phyloP scores from a whole-genome alignment of 2,797 vertebrate genomes.

The Anguilla pacifica region DNA sequence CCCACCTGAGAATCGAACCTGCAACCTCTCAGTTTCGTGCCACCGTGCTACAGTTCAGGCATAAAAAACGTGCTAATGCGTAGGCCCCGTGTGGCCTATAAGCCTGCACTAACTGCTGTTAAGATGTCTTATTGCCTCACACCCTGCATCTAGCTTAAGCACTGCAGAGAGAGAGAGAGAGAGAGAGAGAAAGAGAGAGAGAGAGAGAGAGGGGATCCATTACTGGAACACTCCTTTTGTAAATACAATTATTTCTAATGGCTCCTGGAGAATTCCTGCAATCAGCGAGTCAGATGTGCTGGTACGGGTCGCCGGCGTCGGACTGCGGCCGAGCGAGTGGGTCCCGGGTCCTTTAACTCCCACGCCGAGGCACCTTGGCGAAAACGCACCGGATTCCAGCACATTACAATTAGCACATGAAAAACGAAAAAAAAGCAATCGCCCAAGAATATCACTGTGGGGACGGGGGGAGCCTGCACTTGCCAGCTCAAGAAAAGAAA shows the following conservation, averaged over 20 bases:
- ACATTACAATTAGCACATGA: not conserved
- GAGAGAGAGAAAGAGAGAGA: not conserved
- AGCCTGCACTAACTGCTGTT: not conserved
- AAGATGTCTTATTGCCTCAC: not conserved
- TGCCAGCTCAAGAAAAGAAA: too few relatives aligned
- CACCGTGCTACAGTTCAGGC: not conserved
- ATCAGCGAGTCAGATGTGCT: constrained; percentile 24
- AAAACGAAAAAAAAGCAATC: not conserved
- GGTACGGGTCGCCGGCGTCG: not conserved
- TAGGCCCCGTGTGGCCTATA: not conserved
- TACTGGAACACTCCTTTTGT: not conserved
- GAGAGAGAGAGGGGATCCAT: not conserved
- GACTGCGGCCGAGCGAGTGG: not conserved
- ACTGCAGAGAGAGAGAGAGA: not conserved
- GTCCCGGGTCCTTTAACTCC: not conserved
- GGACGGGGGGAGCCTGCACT: too few relatives aligned
- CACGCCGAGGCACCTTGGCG: not conserved
- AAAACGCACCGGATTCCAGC: not conserved
- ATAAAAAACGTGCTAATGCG: not conserved
- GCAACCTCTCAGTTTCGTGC: too few relatives aligned
- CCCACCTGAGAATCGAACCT: too few relatives aligned
- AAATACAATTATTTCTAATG: constrained; percentile 30
- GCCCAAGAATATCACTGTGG: too few relatives aligned
- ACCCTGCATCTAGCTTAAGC: not conserved
- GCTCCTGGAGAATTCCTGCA: constrained; percentile 10